Evolutionary conservation across 2,888 invertebrate genomes (phyloP).

Genomic region (Slavum lentiscoides): DNA sequence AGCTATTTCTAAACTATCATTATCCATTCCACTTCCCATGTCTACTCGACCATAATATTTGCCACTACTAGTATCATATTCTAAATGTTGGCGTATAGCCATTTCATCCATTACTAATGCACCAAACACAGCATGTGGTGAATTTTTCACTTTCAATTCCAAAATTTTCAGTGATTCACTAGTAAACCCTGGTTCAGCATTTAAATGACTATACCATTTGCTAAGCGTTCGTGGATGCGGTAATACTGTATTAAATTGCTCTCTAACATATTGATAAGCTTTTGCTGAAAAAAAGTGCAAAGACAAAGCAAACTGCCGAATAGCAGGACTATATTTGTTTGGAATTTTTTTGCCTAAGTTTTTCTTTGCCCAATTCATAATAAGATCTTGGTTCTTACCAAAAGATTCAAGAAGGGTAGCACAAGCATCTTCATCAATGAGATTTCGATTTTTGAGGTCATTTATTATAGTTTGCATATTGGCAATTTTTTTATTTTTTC

Average conservation of each 20-base stretch:
- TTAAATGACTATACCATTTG: constrained; percentile 9
- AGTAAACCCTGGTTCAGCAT: constrained; percentile 9
- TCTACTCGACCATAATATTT: not conserved
- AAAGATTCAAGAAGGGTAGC: not conserved
- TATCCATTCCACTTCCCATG: constrained; percentile 7
- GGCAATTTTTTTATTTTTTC: constrained; percentile 7
- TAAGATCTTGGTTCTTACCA: constrained; percentile 14
- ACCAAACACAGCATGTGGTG: not conserved
- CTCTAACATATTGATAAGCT: constrained; percentile 22
- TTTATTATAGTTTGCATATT: not conserved
- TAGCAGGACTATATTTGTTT: not conserved
- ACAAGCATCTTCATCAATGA: not conserved
- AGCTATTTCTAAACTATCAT: constrained; percentile 23
- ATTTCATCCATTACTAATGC: constrained; percentile 19
- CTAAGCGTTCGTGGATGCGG: not conserved
- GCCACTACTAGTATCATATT: constrained; percentile 5
- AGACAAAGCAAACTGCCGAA: constrained; percentile 11
- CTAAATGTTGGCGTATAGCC: constrained; percentile 17
- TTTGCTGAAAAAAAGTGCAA: constrained; percentile 11
- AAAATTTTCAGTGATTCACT: constrained; percentile 1
- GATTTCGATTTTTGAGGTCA: not conserved
- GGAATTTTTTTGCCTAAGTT: not conserved
- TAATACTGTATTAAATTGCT: constrained; percentile 10
- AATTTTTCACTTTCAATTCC: constrained; percentile 7
- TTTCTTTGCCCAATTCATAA: constrained; percentile 7